A percentile compares a stretch with the other conserved stretches of the same genome.
phyloP scores from a whole-genome alignment of 2,797 vertebrate species.

The Scleropages formosus region DNA sequence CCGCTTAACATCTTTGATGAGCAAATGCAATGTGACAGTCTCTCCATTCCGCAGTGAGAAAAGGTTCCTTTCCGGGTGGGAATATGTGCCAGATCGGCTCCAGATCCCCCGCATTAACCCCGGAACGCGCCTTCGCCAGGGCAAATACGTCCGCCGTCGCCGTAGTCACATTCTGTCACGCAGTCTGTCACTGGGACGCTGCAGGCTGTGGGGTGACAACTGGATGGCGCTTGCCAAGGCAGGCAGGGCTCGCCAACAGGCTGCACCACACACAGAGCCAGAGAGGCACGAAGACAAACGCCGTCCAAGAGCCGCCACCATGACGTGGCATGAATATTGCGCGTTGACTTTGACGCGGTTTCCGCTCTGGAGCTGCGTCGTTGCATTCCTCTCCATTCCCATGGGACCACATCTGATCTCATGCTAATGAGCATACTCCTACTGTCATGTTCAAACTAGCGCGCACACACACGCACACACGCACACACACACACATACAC shows the following conservation, averaged over 20 bases:
- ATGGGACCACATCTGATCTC: background rate
- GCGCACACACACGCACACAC: background rate
- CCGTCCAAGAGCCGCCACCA: constrained; percentile 47
- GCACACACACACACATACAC: background rate
- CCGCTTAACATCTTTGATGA: background rate
- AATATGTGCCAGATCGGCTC: background rate
- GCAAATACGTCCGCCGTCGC: background rate
- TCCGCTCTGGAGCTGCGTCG: constrained; percentile 35
- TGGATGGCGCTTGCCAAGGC: background rate
- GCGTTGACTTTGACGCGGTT: background rate
- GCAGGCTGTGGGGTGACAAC: background rate
- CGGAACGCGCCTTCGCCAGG: background rate
- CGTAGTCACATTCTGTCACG: background rate
- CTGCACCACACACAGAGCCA: background rate
- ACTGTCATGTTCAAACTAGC: background rate
- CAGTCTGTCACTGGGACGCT: background rate
- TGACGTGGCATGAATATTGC: constrained; percentile 36
- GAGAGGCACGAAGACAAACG: constrained; percentile 35
- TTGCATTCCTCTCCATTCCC: constrained; percentile 5
- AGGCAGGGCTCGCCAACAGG: background rate
- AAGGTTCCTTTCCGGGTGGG: background rate
- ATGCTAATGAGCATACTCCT: background rate
- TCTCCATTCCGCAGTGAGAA: background rate
- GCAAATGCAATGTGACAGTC: background rate
- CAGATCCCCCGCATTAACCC: background rate